Evolutionary conservation across 1,140 invertebrate species (phyloP).

Genomic region (Neelides sp.): DNA sequence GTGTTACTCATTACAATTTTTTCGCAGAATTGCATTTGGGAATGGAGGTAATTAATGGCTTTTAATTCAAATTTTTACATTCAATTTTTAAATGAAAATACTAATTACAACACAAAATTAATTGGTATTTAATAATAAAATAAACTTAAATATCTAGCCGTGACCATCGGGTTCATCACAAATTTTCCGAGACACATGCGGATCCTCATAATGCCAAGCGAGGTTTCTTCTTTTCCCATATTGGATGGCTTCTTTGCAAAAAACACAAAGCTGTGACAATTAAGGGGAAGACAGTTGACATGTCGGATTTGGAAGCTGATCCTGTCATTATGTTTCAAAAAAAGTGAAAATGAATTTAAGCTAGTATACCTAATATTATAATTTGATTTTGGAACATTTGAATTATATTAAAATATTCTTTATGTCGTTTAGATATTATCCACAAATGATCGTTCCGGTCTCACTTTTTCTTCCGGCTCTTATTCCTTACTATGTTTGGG

Average conservation of each 20-base stretch:
- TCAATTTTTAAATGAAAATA: too few species aligned
- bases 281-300: conserved; percentile 74
- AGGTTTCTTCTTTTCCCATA: conserved; percentile 91
- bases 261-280: conserved; percentile 81
- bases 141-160: too few species aligned
- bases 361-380: conserved; percentile 1
- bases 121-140: too few species aligned
- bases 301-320: conserved; percentile 73
- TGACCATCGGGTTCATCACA: conserved; percentile 92
- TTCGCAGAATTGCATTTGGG: conserved; percentile 71
- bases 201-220: conserved; percentile 89
- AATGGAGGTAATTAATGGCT: too few species aligned
- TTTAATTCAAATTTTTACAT: too few species aligned
- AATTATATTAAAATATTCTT: background rate
- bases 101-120: too few species aligned
- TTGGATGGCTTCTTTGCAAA: conserved; percentile 81
- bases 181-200: conserved; percentile 88
- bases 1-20: background rate
- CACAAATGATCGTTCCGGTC: conserved; percentile 60
- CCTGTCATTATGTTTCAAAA: conserved; percentile 75
- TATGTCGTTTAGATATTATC: conserved; percentile 55
- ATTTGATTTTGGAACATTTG: background rate
- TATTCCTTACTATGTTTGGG: conserved; percentile 71
- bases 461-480: conserved; percentile 78
- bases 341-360: conserved; percentile 54